Base-by-base conservation (phyloP, 2,888 invertebrate genomes). In the Coenonympha arcania region DNA sequence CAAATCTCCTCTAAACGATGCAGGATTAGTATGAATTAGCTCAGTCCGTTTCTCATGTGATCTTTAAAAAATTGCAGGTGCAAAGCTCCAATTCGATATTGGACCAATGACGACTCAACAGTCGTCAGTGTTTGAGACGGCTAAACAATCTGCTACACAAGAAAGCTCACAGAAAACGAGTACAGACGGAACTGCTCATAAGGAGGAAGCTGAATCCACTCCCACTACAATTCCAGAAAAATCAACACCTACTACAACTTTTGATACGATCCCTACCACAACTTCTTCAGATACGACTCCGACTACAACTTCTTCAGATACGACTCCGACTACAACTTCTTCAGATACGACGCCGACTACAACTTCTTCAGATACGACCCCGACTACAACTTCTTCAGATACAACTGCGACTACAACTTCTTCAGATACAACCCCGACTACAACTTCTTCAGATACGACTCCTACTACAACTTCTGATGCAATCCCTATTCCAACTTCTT, bases 21-120 rank as follows among this genome's bases (percentile, higher is more conserved):
- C n/a, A n/a, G n/a, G n/a, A n/a, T n/a, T n/a, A n/a, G n/a, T n/a
- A n/a, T n/a, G n/a, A n/a, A n/a, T n/a, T n/a, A n/a, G n/a, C n/a
- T n/a, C n/a, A n/a, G n/a, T n/a, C n/a, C n/a, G n/a, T n/a, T n/a
- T n/a, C n/a, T n/a, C n/a, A n/a, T n/a, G n/a, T n/a, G n/a, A n/a
- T n/a, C n/a, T n/a, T n/a, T n/a, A n/a, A n/a, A n/a, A 13, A 41
- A 28, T 31, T 31, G 11, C 42, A 51, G 56, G 34, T 26, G 8
- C 56, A 18, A 51, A 54, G 11, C 24, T 36, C 8, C 36, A 39
- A 33, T 20, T 47, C 3, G 55, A 48, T 18, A 22, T 42, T n/a
- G 37, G 31, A 37, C n/a, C 44, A 28, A 34, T 30, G 2, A 40
- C 39, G 4, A 42, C 51, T 2, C 31, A 49, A 20, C 48, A 48